Evolutionary conservation across 1,140 invertebrate genomes (phyloP).

Genomic region (Pygmarrhopalites habei): DNA sequence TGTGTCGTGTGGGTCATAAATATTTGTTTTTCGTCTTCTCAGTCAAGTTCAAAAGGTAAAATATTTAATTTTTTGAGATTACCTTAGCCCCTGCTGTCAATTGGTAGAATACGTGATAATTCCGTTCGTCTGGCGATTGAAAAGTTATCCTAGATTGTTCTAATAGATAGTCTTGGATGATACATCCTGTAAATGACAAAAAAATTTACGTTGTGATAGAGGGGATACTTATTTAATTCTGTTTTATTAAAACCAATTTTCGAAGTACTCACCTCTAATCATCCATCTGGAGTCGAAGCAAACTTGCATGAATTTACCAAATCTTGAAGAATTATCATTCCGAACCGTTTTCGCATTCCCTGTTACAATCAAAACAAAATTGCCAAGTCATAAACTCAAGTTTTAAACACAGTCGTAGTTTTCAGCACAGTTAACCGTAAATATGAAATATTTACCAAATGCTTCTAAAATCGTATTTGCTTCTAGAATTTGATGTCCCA

Average conservation of each 20-base stretch:
- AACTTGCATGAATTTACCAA: constrained; percentile 96
- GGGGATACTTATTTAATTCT: no score
- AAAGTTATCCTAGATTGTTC: constrained; percentile 94
- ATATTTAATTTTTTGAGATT: no score
- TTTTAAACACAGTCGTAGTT: no score
- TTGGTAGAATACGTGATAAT: constrained; percentile 98
- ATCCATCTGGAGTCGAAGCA: constrained; percentile 83
- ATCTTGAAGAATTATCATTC: constrained; percentile 95
- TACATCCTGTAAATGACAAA: no score
- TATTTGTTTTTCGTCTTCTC: no score
- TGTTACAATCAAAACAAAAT: constrained; percentile 43
- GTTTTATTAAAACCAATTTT: no score
- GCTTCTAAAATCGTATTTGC: constrained; percentile 88
- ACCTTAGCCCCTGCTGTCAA: constrained; percentile 75
- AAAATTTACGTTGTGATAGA: no score
- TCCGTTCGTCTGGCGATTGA: constrained; percentile 81
- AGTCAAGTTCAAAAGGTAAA: no score
- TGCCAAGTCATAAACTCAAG: background rate
- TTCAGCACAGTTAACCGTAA: no score
- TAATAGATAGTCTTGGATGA: constrained; percentile 89
- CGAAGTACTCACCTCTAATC: no score
- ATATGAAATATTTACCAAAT: constrained; percentile 68
- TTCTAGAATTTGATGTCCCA: constrained; percentile 88
- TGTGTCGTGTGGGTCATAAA: no score
- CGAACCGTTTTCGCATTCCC: constrained; percentile 94